Evolutionary conservation across 1,140 invertebrate species (phyloP).

Genomic region (Leptinotarsa texana): DNA sequence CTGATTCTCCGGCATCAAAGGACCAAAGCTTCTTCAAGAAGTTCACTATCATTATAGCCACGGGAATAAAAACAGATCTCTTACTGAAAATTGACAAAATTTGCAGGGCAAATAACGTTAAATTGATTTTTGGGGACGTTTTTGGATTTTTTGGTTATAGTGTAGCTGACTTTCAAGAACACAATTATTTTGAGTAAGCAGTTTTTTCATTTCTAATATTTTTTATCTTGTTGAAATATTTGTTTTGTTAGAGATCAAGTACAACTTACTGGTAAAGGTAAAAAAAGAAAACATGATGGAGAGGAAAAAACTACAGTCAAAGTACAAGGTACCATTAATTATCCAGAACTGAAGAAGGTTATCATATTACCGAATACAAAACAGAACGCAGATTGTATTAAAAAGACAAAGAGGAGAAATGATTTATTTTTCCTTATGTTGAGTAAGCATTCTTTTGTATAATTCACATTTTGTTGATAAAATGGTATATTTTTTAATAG

Average conservation of each 20-base stretch:
- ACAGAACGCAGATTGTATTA: conserved; percentile 57
- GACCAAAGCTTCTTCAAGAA: conserved; percentile 74
- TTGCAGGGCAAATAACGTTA: conserved; percentile 77
- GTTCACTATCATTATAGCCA: conserved; percentile 87
- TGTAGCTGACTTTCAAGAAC: conserved; percentile 85
- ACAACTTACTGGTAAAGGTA: conserved; percentile 40
- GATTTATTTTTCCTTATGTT: conserved; percentile 50
- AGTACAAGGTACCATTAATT: conserved; percentile 45
- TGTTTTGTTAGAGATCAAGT: conserved; percentile 48
- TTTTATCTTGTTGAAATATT: background rate
- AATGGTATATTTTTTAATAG: too few relatives aligned
- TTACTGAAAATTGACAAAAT: conserved; percentile 77
- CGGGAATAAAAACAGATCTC: conserved; percentile 71
- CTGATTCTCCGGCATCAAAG: conserved; percentile 64
- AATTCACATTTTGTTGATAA: too few relatives aligned
- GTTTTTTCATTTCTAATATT: conserved; percentile 38
- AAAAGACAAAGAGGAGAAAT: conserved; percentile 53
- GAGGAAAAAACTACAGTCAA: conserved; percentile 46
- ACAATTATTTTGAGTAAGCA: conserved; percentile 84
- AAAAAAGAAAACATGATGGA: conserved; percentile 43
- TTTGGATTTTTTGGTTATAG: conserved; percentile 93
- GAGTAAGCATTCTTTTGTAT: conserved; percentile 35
- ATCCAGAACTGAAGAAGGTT: conserved; percentile 49
- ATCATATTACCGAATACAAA: conserved; percentile 62
- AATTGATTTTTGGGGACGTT: conserved; percentile 89